A percentile compares a stretch with the other conserved stretches of the same genome.
phyloP scores from a whole-genome alignment of 1,140 invertebrate species.

The Drosophila lini region DNA sequence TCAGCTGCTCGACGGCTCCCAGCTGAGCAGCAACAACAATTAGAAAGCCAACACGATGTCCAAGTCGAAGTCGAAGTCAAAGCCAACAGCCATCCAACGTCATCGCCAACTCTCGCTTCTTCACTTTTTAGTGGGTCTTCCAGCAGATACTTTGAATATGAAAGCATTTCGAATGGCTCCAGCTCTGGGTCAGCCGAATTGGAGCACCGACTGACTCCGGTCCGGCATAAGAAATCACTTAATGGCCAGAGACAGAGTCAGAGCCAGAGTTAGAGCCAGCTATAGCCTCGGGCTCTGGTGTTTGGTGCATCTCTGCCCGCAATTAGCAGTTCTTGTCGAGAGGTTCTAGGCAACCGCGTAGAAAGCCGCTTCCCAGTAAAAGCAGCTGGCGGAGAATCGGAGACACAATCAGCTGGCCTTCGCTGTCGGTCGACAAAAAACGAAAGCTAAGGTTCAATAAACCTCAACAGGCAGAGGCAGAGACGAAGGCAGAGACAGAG shows the following conservation, averaged over 20 bases:
- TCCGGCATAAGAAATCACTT: conserved; percentile 16
- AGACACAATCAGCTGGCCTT: conserved; percentile 54
- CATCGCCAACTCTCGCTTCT: conserved; percentile 74
- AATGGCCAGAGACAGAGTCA: background rate
- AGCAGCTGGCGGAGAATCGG: conserved; percentile 44
- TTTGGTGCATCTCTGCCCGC: conserved; percentile 5
- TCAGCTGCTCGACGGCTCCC: conserved; percentile 55
- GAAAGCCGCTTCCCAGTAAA: conserved; percentile 20
- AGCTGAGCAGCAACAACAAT: conserved; percentile 60
- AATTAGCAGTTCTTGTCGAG: conserved; percentile 17
- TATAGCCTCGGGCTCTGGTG: background rate
- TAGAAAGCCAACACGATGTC: conserved; percentile 40
- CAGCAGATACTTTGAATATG: conserved; percentile 47
- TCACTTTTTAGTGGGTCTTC: conserved; percentile 60
- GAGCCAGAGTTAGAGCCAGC: background rate
- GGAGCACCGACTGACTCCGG: conserved; percentile 36
- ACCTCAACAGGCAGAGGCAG: conserved; percentile 33
- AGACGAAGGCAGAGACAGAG: background rate
- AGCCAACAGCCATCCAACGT: conserved; percentile 47
- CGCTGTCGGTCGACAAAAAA: conserved; percentile 50
- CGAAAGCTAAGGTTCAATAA: conserved; percentile 66
- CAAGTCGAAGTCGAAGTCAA: conserved; percentile 3
- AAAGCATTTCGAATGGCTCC: conserved; percentile 56
- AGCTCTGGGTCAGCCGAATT: conserved; percentile 55
- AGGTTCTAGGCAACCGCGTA: conserved; percentile 19